These are phyloP conservation scores for Probaryconus sp. DNA, from an alignment of 1,140 invertebrate genomes.

Conservation along the genomic window DNA sequence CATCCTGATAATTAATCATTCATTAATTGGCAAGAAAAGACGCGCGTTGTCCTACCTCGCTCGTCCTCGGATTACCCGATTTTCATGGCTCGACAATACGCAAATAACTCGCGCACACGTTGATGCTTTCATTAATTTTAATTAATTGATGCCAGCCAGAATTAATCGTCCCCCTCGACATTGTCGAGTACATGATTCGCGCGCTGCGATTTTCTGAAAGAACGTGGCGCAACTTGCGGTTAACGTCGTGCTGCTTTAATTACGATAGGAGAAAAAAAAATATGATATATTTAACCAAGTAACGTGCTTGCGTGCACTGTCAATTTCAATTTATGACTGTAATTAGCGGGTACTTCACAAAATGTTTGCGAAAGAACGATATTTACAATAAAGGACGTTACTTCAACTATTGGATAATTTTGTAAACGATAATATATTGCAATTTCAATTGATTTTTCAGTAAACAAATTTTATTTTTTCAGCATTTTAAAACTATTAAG, in stretches of 20 bases:
- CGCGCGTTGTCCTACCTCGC: slow-evolving; percentile 60
- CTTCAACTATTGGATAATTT: no score
- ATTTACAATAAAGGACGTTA: no score
- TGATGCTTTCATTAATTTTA: slow-evolving; percentile 67
- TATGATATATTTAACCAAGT: slow-evolving; percentile 33
- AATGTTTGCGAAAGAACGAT: slow-evolving; percentile 3
- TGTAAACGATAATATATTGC: no score
- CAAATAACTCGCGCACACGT: slow-evolving; percentile 42
- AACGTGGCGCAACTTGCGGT: slow-evolving; percentile 6
- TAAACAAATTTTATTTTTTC: no score
- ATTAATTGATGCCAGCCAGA: slow-evolving; percentile 67
- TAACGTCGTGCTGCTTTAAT: slow-evolving; percentile 27
- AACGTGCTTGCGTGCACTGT: slow-evolving; percentile 1
- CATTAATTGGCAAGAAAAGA: slow-evolving; percentile 74
- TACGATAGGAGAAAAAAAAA: slow-evolving; percentile 21
- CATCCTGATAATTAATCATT: slow-evolving; percentile 73
- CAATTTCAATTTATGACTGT: slow-evolving; percentile 34
- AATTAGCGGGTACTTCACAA: slow-evolving; percentile 17
- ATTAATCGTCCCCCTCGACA: slow-evolving; percentile 62
- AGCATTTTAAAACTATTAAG: no score
- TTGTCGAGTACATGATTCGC: slow-evolving; percentile 46
- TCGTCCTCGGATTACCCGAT: slow-evolving; percentile 64
- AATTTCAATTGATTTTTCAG: no score
- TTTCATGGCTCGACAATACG: slow-evolving; percentile 50
- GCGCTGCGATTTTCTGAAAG: slow-evolving; percentile 37